phyloP scores from a whole-genome alignment of 2,113 vertebrate genomes.

The Eptesicus fuscus region DNA sequence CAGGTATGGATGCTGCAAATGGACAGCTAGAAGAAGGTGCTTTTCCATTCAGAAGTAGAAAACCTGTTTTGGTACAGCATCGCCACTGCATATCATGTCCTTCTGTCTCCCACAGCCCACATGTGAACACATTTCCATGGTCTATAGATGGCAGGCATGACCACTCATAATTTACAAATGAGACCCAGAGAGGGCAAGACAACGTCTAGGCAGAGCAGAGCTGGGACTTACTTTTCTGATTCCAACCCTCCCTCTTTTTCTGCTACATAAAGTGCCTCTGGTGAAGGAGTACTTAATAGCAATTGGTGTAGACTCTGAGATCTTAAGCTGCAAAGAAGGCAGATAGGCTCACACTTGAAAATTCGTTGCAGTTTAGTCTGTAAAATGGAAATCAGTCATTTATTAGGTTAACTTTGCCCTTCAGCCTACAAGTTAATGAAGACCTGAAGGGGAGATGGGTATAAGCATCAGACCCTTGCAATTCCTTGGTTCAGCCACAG shows the following conservation, averaged over 20 bases:
- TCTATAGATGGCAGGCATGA: too few species aligned
- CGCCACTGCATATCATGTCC: not conserved
- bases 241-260: not conserved
- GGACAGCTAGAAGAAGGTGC: not conserved
- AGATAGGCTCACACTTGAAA: not conserved
- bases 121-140: not conserved
- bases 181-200: not conserved
- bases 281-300: not conserved
- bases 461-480: not conserved
- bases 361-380: not conserved
- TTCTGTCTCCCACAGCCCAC: accelerated
- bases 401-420: not conserved
- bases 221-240: not conserved
- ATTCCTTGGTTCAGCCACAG: constrained; percentile 26
- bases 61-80: not conserved
- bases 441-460: not conserved
- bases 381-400: not conserved
- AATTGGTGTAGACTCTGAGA: not conserved
- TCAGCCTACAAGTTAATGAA: not conserved
- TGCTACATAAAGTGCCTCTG: not conserved
- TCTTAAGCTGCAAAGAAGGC: not conserved
- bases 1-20: not conserved
- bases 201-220: not conserved
- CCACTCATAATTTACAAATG: not conserved
- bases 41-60: not conserved